Conservation (phyloP, 2,797 vertebrate species). For the Eremophila alpestris region DNA sequence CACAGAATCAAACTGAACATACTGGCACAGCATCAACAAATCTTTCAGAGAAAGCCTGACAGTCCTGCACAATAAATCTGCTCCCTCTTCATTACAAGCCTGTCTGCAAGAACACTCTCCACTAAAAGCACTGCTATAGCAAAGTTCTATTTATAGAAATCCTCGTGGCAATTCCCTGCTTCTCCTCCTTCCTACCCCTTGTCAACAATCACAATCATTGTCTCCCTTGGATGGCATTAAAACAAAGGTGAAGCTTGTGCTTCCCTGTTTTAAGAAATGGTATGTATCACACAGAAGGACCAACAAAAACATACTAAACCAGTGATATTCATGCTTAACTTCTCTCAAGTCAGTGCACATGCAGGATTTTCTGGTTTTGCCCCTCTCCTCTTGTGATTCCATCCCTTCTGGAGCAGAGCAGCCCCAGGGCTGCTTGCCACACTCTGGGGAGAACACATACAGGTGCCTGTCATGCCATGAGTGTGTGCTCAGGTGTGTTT, state of each 20-base stretch:
- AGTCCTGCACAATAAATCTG: conserved; percentile 60
- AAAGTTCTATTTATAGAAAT: conserved; percentile 54
- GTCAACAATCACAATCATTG: neutral
- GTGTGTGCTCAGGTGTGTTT: neutral
- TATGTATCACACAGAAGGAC: neutral
- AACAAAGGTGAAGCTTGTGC: neutral
- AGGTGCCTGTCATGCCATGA: neutral
- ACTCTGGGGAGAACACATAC: neutral
- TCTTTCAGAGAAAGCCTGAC: conserved; percentile 46
- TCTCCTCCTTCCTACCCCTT: neutral
- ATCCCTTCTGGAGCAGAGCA: neutral
- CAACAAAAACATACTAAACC: neutral
- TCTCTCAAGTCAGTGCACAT: neutral
- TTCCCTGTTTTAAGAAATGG: neutral
- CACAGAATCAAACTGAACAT: conserved; percentile 21
- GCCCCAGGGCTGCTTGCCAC: neutral
- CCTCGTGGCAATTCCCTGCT: neutral
- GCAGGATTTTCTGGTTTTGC: neutral
- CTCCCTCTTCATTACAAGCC: conserved; percentile 36
- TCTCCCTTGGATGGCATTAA: neutral
- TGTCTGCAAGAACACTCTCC: conserved; percentile 28
- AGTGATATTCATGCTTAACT: neutral
- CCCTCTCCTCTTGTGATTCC: neutral
- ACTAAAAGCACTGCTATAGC: conserved; percentile 43
- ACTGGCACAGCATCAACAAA: conserved; percentile 46